phyloP scores from a whole-genome alignment of 2,113 vertebrate genomes.

The Meles meles region DNA sequence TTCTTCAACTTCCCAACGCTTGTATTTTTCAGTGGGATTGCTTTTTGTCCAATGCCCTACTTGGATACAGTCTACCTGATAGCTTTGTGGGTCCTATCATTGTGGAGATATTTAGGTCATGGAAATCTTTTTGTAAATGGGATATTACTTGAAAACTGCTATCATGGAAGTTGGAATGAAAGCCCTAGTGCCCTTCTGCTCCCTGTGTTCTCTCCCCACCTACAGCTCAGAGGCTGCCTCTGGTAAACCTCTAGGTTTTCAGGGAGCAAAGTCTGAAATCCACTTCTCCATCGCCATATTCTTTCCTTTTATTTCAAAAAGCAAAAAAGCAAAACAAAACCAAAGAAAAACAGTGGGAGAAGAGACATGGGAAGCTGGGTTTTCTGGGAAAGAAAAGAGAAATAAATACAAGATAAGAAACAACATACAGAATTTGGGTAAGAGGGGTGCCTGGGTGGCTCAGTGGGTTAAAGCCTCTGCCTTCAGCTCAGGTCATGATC shows the following conservation, averaged over 20 bases:
- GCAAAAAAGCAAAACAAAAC: background rate
- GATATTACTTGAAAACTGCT: background rate
- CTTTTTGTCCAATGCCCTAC: background rate
- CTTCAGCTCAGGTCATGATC: no score
- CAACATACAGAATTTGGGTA: background rate
- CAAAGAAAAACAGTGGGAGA: background rate
- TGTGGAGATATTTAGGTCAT: background rate
- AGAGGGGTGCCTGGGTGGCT: background rate
- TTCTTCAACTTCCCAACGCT: background rate
- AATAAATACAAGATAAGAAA: background rate
- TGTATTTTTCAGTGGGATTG: background rate
- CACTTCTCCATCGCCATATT: background rate
- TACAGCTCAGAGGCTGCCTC: background rate
- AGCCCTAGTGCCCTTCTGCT: rapidly evolving
- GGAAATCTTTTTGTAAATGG: background rate
- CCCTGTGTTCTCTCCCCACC: rapidly evolving
- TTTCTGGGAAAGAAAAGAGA: background rate
- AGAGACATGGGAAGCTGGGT: background rate
- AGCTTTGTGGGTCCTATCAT: background rate
- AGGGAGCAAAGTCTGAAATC: background rate
- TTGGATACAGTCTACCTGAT: rapidly evolving
- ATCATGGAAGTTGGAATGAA: background rate
- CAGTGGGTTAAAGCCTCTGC: no score
- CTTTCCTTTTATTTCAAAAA: background rate
- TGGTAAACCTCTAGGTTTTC: background rate